Evolutionary conservation across 30 jellyfish, hydroid and myxozoan genomes (phyloP), one percentile per base, ranked within the genome.

Genomic region (Hydractinia echinata): DNA sequence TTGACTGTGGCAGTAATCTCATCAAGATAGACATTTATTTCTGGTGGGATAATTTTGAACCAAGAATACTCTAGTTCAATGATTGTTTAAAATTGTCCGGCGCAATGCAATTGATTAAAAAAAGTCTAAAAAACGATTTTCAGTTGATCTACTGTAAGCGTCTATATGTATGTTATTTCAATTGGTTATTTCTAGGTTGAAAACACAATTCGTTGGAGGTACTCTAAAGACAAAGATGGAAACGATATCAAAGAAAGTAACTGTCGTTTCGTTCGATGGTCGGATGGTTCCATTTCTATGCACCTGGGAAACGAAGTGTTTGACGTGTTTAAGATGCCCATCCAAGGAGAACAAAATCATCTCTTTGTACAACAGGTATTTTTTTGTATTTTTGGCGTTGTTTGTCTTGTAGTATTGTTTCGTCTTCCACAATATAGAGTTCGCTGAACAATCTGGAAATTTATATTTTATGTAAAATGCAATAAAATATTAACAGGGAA

Each of bases 161-260:
- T 15, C n/a, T 81, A 53, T 55, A 77, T 49, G 16, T 8, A 67
- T 85, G 61, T 68, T 16, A 11, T 60, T 19, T n/a, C n/a, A n/a
- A n/a, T n/a, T n/a, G n/a, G n/a, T n/a, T n/a, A n/a, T n/a, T 80
- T 48, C 66, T 72, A 94, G 99, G 96, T 95, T n/a, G 97, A 95
- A 56, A 95, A 95, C 68, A 95, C 99, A 9, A 72, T 95, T 7
- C 92, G 99, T 20, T 95, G 97, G 97, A 55, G 99, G 13, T 72
- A 85, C 53, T 86, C 86, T 14, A 85, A 79, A 61, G 99, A 89
- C 83, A 76, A 72, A 10, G 95, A 85, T 19, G 96, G 97, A 6
- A 86, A 86, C 61, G 96, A 84, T 30, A 83, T 95, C 48, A 89
- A 84, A 66, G 99, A 95, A 81, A 89, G 97, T 84, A 95, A 95